These are phyloP conservation scores for Harmothoe impar DNA, from an alignment of 2,888 invertebrate genomes.

Conservation along the genomic window DNA sequence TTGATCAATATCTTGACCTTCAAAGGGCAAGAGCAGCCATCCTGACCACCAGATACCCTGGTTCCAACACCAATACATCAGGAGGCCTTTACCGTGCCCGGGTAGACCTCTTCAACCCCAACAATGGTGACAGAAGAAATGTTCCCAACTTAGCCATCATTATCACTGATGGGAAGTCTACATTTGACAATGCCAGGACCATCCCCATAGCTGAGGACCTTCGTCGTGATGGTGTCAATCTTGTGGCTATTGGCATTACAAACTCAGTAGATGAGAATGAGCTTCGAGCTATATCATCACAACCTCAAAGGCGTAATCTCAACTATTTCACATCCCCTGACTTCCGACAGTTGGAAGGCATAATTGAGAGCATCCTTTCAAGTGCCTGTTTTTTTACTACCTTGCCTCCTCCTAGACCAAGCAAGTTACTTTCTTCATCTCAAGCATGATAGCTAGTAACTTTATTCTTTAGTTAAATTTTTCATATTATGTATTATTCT, in stretches of 20 bases:
- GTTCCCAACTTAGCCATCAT: constrained; percentile 33
- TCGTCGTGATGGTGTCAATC: not conserved
- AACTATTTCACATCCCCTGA: constrained; percentile 63
- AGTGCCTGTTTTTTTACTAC: constrained; percentile 12
- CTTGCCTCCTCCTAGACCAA: not conserved
- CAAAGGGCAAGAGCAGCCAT: not conserved
- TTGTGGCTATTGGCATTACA: constrained; percentile 27
- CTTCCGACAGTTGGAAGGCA: constrained; percentile 48
- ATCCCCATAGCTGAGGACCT: constrained; percentile 31
- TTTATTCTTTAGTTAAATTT: no score
- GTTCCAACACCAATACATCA: constrained; percentile 57
- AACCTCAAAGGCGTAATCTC: constrained; percentile 33
- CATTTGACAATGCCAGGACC: constrained; percentile 50
- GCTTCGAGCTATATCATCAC: constrained; percentile 44
- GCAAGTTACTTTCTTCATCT: not conserved
- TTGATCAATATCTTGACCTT: constrained; percentile 1
- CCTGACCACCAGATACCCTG: constrained; percentile 2
- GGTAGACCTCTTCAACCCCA: not conserved
- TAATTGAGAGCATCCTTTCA: constrained; percentile 1
- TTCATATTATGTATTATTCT: no score
- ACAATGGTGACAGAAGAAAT: constrained; percentile 38
- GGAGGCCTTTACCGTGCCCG: constrained; percentile 40
- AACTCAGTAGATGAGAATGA: constrained; percentile 53
- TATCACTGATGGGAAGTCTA: constrained; percentile 67
- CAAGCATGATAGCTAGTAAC: no score